Base-by-base conservation (phyloP, 2,797 vertebrate species). In the Pelobates cultripes region DNA sequence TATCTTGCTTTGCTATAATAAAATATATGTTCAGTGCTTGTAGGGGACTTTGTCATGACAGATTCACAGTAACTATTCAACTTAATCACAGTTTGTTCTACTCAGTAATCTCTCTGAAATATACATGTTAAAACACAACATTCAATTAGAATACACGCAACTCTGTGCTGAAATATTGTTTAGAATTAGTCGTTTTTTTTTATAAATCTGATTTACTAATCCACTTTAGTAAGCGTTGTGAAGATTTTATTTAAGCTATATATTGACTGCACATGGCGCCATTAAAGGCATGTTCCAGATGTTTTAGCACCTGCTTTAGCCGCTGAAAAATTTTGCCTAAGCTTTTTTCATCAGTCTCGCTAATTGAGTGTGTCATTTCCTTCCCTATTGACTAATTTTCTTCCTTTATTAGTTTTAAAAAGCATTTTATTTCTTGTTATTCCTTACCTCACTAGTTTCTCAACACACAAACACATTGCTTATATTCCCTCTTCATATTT, bases 271-370 rank as follows among this genome's bases (percentile, higher is more conserved):
- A 75, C 51, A 69, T 81, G 64, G 73, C 13, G 61, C 66, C 57
- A 75, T 75, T 44, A 80, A 75, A 75, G 28, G 43, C 55, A 45
- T 51, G 60, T 81, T 75, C 66, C 73, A 81, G 66, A 81, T 75
- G 66, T 70, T 70, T 81, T 43, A 75, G 68, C 53, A 68, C 53
- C 73, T 81, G 79, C 64, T 61, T 70, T 75, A 67, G 14, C 55
- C 61, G 17, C 28, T 81, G 53, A 81, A 75, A 70, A 67, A 74
- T 75, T 9, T 40, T 63, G 57, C 14, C 15, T 71, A 72, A 79
- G 72, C 63, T 60, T 69, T 69, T 9, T 80, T 75, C 72, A 80
- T 80, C 72, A 44, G 63, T 69, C 72, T 80, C 66, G 68, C 42
- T 73, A 75, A 74, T 80, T 68, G 66, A 68, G 28, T 71, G 43